Evolutionary conservation across 2,113 vertebrate genomes (phyloP), one percentile per base, ranked within the genome.

Genomic region (Nesogale talazaci): DNA sequence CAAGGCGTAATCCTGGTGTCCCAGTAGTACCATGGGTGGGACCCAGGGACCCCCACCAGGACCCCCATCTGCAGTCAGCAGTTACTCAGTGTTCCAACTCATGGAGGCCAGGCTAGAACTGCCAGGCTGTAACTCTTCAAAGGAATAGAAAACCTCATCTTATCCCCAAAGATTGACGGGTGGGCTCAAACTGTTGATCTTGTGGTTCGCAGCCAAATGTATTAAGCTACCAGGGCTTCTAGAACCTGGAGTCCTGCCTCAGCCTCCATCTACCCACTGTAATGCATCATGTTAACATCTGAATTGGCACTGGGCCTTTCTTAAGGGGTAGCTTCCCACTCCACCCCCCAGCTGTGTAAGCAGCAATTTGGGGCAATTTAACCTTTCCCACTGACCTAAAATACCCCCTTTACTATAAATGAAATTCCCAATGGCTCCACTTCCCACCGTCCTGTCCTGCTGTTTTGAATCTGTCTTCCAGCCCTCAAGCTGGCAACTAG

Each of bases 401-500:
- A 61, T 69, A n/a, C 27, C 46, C 74, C n/a, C 14, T 74, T 25
- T 36, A 72, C 34, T 27, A 16, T 72, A 36, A 17, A 19, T 23
- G 34, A 72, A 72, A 20, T 72, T 72, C 69, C 69, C 69, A 72
- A 19, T 34, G 3, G 17, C 16, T 74, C 52, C 22, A 22, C 22
- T 23, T 61, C 59, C 22, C 17, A 22, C 67, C 63, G 36, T 69
- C 56, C 69, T 78, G 56, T n/a, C 77, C 29, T 89, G 23, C 65
- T 91, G 65, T 67, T 83, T 93, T 83, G 77, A 91, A 83, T 57
- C 38, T 83, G 17, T n/a, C 40, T 52, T 52, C 65, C 83, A 75
- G 86, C 63, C 88, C 87, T 67, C 9, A 67, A 80, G 36, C 65
- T 92, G 29, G 23, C 38, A 89, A 56, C 4, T 82, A 74, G 42